Conservation (phyloP, 64 coral and sea anemone genomes). For the Pachyseris speciosa region DNA sequence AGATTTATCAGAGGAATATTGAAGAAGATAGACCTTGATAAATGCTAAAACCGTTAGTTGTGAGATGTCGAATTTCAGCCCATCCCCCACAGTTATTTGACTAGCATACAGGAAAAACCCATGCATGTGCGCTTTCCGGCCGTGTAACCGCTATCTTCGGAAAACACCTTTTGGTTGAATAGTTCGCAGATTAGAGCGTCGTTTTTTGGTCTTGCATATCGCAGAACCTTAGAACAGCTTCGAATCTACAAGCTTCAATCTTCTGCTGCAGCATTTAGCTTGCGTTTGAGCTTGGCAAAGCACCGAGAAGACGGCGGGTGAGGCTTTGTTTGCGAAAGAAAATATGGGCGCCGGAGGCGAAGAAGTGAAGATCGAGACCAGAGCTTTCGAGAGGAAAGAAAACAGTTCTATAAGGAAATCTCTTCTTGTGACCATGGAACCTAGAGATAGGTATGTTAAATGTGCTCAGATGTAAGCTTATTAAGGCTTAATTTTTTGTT, state of each 20-base stretch:
- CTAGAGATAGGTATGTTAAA: constrained; percentile 93
- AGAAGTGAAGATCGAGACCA: constrained; percentile 79
- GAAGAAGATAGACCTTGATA: too few relatives aligned
- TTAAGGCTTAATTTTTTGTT: too few relatives aligned
- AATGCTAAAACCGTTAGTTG: neutral
- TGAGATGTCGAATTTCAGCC: neutral
- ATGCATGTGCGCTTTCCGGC: neutral
- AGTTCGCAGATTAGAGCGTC: neutral
- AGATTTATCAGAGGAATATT: too few relatives aligned
- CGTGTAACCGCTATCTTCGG: neutral
- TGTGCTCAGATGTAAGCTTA: too few relatives aligned
- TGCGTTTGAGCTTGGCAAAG: neutral
- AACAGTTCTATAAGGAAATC: constrained; percentile 56
- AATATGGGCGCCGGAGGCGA: constrained; percentile 89
- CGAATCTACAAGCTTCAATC: neutral
- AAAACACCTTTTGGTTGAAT: neutral
- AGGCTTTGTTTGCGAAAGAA: neutral
- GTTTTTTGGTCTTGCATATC: neutral
- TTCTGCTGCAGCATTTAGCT: neutral
- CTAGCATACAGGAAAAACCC: neutral
- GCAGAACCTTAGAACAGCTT: neutral
- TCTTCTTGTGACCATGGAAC: constrained; percentile 81
- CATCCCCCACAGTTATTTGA: neutral
- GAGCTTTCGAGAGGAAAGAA: constrained; percentile 57
- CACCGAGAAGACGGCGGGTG: neutral